Percentiles rank a stretch among this genome's conserved stretches.
Conservation (phyloP, 2,797 vertebrate species). For the Gila robusta region DNA sequence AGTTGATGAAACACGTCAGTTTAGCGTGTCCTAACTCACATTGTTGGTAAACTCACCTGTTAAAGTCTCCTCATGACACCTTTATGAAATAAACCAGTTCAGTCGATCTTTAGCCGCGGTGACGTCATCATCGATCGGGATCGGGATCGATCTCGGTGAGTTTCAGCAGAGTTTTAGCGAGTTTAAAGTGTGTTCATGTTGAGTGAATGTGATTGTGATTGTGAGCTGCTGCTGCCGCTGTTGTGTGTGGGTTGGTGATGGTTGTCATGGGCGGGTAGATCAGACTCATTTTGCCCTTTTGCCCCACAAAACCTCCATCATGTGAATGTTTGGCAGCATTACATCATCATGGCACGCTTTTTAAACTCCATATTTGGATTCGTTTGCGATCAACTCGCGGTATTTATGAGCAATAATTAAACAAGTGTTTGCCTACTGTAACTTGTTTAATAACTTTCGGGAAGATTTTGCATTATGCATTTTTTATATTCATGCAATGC, state of each 20-base stretch:
- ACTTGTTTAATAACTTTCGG: background rate
- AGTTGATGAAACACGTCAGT: background rate
- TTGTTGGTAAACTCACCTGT: slow-evolving; percentile 26
- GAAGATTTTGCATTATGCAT: background rate
- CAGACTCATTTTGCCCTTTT: slow-evolving; percentile 49
- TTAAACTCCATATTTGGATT: slow-evolving; percentile 19
- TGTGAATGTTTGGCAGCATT: slow-evolving; percentile 43
- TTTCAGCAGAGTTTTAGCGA: background rate
- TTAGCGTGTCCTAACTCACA: background rate
- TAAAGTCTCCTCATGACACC: background rate
- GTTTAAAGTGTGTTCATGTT: background rate
- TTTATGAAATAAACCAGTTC: background rate
- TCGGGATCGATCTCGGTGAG: background rate
- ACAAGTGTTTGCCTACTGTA: background rate
- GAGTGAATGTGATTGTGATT: background rate
- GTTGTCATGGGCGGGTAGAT: slow-evolving; percentile 53
- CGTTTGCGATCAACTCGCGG: background rate
- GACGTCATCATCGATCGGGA: background rate
- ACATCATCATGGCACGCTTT: slow-evolving; percentile 25
- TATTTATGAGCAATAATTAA: slow-evolving; percentile 3
- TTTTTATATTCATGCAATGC: background rate
- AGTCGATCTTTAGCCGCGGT: background rate
- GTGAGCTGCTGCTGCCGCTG: slow-evolving; percentile 10
- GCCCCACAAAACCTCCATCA: slow-evolving; percentile 29
- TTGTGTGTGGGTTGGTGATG: slow-evolving; percentile 35